These are phyloP conservation scores for Oncorhynchus kisutch DNA, from an alignment of 2,113 vertebrate genomes.

Conservation along the genomic window DNA sequence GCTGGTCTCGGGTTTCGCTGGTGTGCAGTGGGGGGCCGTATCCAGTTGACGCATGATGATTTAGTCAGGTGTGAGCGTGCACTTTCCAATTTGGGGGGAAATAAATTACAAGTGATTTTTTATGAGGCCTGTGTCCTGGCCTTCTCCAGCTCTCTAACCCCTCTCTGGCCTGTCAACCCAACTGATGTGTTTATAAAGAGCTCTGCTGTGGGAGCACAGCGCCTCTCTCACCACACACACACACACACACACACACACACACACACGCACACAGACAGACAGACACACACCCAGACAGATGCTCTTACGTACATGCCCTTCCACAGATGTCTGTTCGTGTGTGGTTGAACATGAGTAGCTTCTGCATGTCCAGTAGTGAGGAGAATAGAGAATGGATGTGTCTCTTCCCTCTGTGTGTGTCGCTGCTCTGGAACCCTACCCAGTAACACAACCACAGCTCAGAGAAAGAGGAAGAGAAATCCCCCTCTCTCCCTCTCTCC, in stretches of 20 bases:
- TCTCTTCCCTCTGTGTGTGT: conserved; percentile 1
- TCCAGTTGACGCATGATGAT: conserved; percentile 98
- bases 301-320: conserved; percentile 6
- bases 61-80: conserved; percentile 99
- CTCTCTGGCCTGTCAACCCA: conserved; percentile 72
- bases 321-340: conserved; percentile 13
- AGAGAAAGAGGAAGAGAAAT: conserved; percentile 26
- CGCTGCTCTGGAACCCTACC: too few species aligned
- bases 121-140: conserved; percentile 89
- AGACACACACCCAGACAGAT: conserved; percentile 15
- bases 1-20: conserved; percentile 90
- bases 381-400: neutral
- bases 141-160: conserved; percentile 59
- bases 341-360: neutral
- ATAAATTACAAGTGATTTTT: conserved; percentile 99
- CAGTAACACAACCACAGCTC: neutral
- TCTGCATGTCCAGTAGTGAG: neutral
- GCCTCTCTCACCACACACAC: conserved; percentile 23
- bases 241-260: neutral
- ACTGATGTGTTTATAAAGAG: conserved; percentile 82
- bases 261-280: conserved; percentile 8
- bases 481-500: neutral
- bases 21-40: conserved; percentile 93
- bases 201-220: neutral
- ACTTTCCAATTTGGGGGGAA: conserved; percentile 99